Evolutionary conservation across 2,888 invertebrate genomes (phyloP).

Genomic region (Agrotis segetum): DNA sequence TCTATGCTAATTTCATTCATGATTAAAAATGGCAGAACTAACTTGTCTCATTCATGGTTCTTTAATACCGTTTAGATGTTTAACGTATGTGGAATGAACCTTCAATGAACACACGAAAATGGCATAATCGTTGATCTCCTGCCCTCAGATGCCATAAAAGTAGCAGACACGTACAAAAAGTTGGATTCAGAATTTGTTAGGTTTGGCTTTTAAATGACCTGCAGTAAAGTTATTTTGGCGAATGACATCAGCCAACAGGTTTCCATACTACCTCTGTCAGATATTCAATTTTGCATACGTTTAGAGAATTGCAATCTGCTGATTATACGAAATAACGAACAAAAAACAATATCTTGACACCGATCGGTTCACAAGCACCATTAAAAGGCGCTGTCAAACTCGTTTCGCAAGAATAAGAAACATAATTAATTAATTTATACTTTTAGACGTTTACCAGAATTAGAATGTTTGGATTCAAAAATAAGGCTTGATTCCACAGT

Average conservation of each 20-base stretch:
- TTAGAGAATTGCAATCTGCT: slow-evolving; percentile 44
- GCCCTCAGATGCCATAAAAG: slow-evolving; percentile 20
- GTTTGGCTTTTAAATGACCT: slow-evolving; percentile 33
- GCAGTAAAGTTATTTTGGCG: slow-evolving; percentile 45
- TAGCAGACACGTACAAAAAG: slow-evolving; percentile 33
- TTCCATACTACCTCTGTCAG: slow-evolving; percentile 43
- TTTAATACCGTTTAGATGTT: neutral
- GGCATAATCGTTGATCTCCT: slow-evolving; percentile 14
- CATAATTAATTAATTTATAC: neutral
- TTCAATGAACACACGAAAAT: slow-evolving; percentile 12
- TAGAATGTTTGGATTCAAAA: neutral
- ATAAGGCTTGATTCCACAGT: neutral
- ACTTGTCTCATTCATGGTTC: neutral
- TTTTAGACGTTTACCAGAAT: neutral
- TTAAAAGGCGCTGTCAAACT: slow-evolving; percentile 1
- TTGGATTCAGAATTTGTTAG: slow-evolving; percentile 33
- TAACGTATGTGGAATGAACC: neutral
- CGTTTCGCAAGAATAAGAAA: slow-evolving; percentile 7
- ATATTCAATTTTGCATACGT: slow-evolving; percentile 39
- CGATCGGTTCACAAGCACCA: neutral
- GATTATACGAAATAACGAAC: slow-evolving; percentile 11
- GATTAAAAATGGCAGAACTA: slow-evolving; percentile 7
- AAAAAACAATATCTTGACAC: slow-evolving; percentile 13
- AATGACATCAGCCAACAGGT: slow-evolving; percentile 59
- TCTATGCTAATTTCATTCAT: slow-evolving; percentile 33